These are phyloP conservation scores for Rhadinocentrus ornatus DNA, from an alignment of 2,797 vertebrate genomes.

Conservation along the genomic window DNA sequence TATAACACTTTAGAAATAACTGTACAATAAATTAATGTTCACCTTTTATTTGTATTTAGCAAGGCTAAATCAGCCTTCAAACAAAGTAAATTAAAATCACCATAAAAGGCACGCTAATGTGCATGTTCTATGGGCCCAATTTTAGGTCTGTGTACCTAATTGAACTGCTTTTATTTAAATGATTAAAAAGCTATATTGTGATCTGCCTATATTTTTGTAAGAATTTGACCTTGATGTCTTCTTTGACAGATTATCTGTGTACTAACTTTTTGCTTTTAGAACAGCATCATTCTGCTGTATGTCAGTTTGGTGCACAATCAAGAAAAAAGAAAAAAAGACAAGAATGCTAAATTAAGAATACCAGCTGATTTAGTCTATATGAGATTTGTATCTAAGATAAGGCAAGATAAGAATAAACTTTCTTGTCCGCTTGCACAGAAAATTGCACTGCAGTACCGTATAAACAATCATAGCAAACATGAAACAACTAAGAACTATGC, in stretches of 20 bases:
- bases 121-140: conserved; percentile 4
- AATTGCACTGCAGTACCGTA: no score
- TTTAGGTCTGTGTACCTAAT: conserved; percentile 2
- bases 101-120: conserved; percentile 1
- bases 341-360: neutral
- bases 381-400: neutral
- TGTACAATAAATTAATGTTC: no score
- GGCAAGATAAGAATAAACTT: no score
- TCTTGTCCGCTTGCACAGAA: no score
- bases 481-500: no score
- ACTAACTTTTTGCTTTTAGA: conserved; percentile 1
- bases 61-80: no score
- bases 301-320: neutral
- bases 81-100: no score
- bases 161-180: conserved; percentile 3
- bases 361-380: neutral
- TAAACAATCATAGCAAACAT: no score
- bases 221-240: conserved; percentile 6
- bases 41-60: no score
- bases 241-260: neutral
- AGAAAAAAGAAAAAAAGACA: neutral
- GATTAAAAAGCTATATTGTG: neutral
- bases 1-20: no score
- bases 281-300: neutral
- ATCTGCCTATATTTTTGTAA: neutral